Percentiles rank a stretch among this genome's conserved stretches.
Conservation (phyloP, 2,113 vertebrate species). For the Pseudorhombus dupliciocellatus region DNA sequence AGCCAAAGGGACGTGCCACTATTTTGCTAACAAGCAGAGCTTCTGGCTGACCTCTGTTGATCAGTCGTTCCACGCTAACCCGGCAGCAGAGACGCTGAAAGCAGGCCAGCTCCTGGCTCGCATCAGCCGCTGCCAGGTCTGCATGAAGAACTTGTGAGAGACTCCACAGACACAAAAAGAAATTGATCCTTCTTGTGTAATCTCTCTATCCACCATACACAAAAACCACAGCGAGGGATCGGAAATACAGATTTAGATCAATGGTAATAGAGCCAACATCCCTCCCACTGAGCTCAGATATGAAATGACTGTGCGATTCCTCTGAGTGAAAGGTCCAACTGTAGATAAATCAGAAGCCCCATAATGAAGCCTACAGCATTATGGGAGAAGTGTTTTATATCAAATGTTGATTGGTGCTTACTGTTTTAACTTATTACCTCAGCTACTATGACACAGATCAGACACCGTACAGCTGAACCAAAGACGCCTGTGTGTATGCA, state of each 20-base stretch:
- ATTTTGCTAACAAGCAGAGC: constrained; percentile 96
- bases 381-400: constrained; percentile 40
- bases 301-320: constrained; percentile 44
- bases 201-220: constrained; percentile 3
- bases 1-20: constrained; percentile 94
- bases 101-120: constrained; percentile 93
- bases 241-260: constrained; percentile 21
- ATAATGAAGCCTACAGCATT: constrained; percentile 30
- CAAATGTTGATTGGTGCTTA: constrained; percentile 87
- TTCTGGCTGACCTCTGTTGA: constrained; percentile 95
- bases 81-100: constrained; percentile 89
- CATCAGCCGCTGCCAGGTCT: constrained; percentile 98
- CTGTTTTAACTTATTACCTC: constrained; percentile 93
- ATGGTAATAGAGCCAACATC: neutral
- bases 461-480: constrained; percentile 79
- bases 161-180: neutral
- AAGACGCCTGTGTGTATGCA: constrained; percentile 73
- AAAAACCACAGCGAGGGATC: constrained; percentile 3
- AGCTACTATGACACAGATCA: constrained; percentile 64
- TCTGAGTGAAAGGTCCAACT: constrained; percentile 32
- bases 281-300: constrained; percentile 33
- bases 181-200: neutral
- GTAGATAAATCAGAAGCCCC: constrained; percentile 40
- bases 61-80: constrained; percentile 86
- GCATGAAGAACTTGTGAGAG: constrained; percentile 97